These are phyloP conservation scores for Andrena flavipes DNA, from an alignment of 2,888 invertebrate genomes.

Conservation along the genomic window DNA sequence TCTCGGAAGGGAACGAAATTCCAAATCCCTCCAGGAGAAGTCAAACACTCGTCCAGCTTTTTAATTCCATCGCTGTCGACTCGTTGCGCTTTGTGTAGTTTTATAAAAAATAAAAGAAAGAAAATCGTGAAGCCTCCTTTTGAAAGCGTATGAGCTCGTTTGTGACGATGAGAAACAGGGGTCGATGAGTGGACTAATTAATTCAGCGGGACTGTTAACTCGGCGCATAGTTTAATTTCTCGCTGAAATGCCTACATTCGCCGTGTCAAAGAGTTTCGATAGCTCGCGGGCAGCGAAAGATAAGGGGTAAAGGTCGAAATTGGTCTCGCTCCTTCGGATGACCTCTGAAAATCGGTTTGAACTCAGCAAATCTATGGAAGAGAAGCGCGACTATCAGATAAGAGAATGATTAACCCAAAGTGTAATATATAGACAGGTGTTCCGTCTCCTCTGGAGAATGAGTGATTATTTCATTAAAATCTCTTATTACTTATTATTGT, in stretches of 20 bases:
- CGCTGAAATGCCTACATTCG: not conserved
- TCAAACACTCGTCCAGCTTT: not conserved
- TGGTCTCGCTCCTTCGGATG: not conserved
- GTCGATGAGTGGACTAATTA: not conserved
- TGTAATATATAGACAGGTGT: too few species aligned
- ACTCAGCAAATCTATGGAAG: not conserved
- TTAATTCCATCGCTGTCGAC: not conserved
- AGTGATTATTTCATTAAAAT: too few species aligned
- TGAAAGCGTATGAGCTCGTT: not conserved
- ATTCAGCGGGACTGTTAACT: not conserved
- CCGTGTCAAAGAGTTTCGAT: not conserved
- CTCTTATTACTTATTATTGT: too few species aligned
- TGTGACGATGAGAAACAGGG: not conserved
- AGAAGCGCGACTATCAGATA: too few species aligned
- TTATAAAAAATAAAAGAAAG: not conserved
- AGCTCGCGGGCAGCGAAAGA: not conserved
- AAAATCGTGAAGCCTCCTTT: not conserved
- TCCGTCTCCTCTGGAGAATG: too few species aligned
- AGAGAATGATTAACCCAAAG: too few species aligned
- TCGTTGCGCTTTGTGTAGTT: not conserved
- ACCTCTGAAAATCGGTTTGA: not conserved
- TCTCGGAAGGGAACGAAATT: not conserved
- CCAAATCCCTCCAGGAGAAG: not conserved
- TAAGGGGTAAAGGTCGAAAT: not conserved
- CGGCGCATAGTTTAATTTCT: not conserved